Percentiles rank a stretch among this genome's conserved stretches.
These are phyloP conservation scores for Catharus bicknelli DNA, from an alignment of 2,113 vertebrate genomes.

Conservation along the genomic window DNA sequence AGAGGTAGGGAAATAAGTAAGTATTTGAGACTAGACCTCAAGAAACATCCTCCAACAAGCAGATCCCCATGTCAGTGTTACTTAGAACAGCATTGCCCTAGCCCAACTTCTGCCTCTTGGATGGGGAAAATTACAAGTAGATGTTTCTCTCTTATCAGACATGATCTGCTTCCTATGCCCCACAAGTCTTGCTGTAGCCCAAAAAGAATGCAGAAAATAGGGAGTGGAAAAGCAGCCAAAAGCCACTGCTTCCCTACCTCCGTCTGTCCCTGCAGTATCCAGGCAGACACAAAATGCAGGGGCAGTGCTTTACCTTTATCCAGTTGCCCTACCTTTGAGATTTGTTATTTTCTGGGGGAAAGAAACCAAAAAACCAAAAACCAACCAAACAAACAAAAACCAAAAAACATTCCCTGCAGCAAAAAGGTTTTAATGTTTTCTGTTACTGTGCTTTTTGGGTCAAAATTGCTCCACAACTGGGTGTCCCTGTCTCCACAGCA, in stretches of 20 bases:
- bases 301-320: not conserved
- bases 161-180: not conserved
- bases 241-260: not conserved
- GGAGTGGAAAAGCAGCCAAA: not conserved
- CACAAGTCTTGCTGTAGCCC: not conserved
- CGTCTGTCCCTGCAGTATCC: not conserved
- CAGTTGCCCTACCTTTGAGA: not conserved
- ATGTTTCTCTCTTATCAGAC: not conserved
- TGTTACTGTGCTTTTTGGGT: not conserved
- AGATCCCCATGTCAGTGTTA: not conserved
- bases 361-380: not conserved
- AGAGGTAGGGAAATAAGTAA: not conserved
- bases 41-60: not conserved
- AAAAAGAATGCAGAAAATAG: not conserved
- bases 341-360: not conserved
- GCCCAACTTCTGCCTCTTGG: not conserved
- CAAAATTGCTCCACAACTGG: not conserved
- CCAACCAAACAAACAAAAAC: no score
- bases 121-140: not conserved
- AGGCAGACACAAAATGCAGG: not conserved
- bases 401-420: not conserved
- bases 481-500: conserved; percentile 76
- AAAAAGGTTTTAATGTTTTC: not conserved
- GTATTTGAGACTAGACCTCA: not conserved
- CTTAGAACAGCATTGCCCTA: not conserved